A percentile compares a stretch with the other conserved stretches of the same genome.
Conservation (phyloP, 2,113 vertebrate genomes). For the Xenopus borealis region DNA sequence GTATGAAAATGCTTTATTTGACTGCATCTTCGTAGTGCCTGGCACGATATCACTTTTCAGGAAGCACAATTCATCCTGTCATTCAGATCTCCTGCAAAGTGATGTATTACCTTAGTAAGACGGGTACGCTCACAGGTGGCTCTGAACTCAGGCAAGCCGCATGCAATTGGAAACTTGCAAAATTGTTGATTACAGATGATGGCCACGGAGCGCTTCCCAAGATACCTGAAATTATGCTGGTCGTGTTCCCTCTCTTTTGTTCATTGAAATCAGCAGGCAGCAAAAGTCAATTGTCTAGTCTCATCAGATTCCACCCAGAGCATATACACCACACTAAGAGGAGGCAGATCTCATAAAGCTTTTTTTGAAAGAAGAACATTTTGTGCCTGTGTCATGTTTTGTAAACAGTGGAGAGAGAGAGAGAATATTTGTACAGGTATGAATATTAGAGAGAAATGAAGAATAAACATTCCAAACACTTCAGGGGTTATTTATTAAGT, state of each 20-base stretch:
- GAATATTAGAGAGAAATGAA: conserved; percentile 5
- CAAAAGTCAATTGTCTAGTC: conserved; percentile 41
- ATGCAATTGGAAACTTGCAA: conserved; percentile 43
- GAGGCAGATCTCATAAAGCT: conserved; percentile 27
- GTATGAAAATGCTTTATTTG: conserved; percentile 32
- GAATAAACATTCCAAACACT: background rate
- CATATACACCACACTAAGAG: conserved; percentile 22
- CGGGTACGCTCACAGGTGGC: conserved; percentile 40
- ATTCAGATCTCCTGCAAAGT: conserved; percentile 42
- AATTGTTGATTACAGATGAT: conserved; percentile 46
- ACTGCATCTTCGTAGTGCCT: conserved; percentile 32
- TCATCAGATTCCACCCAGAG: conserved; percentile 38
- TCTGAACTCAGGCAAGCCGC: conserved; percentile 34
- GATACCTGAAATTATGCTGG: conserved; percentile 36
- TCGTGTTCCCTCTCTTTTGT: conserved; percentile 27
- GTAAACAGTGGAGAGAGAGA: conserved; percentile 10
- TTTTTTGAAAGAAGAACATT: conserved; percentile 20
- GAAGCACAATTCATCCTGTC: conserved; percentile 42
- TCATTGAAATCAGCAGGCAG: conserved; percentile 44
- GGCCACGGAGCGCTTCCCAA: conserved; percentile 40
- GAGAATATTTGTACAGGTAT: conserved; percentile 4
- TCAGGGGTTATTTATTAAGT: too few species aligned
- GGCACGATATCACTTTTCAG: conserved; percentile 41
- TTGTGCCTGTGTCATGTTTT: conserved; percentile 13
- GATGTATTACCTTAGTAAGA: conserved; percentile 42